Evolutionary conservation across 2,888 invertebrate genomes (phyloP), one percentile per base, ranked within the genome.

Genomic region (Cerceris ruficornis): DNA sequence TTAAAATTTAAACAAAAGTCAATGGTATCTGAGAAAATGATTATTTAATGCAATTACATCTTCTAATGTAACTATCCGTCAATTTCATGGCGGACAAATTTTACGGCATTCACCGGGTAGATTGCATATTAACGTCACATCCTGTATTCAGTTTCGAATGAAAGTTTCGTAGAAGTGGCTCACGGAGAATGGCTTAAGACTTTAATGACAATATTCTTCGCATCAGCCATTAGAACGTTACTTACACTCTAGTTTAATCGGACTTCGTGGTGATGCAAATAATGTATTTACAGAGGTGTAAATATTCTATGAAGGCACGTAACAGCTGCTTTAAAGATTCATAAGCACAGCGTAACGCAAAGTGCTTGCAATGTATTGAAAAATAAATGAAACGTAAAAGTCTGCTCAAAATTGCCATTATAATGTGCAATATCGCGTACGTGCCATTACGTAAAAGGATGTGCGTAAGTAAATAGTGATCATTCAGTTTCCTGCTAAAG

Each of bases 291-390:
- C 46, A 65, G 14, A 8, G n/a, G 14, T 15, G 43, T 73, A 60
- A 76, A 72, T 69, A 61, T 43, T 59, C 39, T 15, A 66, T 13
- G 41, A 13, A 46, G 43, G 50, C 17, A 60, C 52, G 58, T 78
- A 78, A 68, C 68, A 46, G n/a, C 6, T 59, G 39, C 13, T 60
- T 79, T 64, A 77, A 79, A 72, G 59, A 79, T 79, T 72, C 43
- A 72, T 66, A 46, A 42, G 41, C 8, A 13, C 15, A 9, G 52
- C 42, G 55, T 67, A 50, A 65, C 39, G 46, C 41, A 41, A 54
- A 72, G 61, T 73, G 61, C 57, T 69, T 59, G 42, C 11, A 17
- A 13, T n/a, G 9, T 14, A 39, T 9, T 57, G 64, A 50, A 60
- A 69, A 61, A 65, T 57, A 55, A 64, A 58, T 57, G 65, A 43